Evolutionary conservation across 2,113 vertebrate genomes (phyloP).

Genomic region (Odocoileus hemionus): DNA sequence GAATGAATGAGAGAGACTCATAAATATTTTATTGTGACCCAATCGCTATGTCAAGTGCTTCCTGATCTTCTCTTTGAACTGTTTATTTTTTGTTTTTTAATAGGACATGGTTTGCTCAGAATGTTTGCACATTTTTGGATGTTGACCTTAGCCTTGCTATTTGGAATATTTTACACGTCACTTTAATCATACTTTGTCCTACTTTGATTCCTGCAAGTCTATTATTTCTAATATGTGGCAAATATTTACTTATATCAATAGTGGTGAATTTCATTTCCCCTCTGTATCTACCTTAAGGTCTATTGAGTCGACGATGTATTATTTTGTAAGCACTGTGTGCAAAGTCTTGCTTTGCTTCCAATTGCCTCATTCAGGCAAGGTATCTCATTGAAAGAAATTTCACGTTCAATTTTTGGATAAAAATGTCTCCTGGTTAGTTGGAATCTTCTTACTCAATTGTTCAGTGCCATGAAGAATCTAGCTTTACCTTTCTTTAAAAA

Average conservation of each 20-base stretch:
- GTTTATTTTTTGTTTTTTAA: constrained; percentile 51
- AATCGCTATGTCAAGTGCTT: constrained; percentile 70
- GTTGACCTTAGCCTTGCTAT: not conserved
- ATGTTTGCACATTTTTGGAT: not conserved
- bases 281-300: not conserved
- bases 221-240: not conserved
- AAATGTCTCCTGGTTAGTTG: not conserved
- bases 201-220: not conserved
- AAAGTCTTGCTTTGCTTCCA: fast-evolving
- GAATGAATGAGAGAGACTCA: constrained; percentile 71
- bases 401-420: not conserved
- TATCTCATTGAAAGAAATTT: not conserved
- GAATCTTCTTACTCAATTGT: not conserved
- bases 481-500: not conserved
- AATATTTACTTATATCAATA: not conserved
- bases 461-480: not conserved
- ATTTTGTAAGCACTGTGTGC: not conserved
- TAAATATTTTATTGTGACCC: constrained; percentile 68
- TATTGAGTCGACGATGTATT: not conserved
- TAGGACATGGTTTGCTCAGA: constrained; percentile 4
- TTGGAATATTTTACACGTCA: not conserved
- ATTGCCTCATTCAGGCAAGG: not conserved
- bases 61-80: constrained; percentile 67
- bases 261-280: not conserved
- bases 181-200: not conserved